These are phyloP conservation scores for Phthorimaea operculella DNA, from an alignment of 1,140 invertebrate species.

Conservation along the genomic window DNA sequence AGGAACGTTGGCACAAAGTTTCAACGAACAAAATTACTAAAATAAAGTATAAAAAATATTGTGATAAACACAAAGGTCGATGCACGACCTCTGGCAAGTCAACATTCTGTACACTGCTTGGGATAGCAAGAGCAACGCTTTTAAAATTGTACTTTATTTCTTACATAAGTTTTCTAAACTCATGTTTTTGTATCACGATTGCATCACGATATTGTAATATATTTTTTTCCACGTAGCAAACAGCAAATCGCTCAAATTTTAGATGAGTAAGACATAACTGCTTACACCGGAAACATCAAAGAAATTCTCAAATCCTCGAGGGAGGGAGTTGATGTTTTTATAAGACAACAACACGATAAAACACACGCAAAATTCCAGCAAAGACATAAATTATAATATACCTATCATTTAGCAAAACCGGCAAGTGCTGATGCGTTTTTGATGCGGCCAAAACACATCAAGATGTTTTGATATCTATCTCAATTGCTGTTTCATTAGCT, in stretches of 20 bases:
- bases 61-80: not conserved
- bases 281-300: too few relatives aligned
- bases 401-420: not conserved
- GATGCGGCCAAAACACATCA: not conserved
- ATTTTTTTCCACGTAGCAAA: too few relatives aligned
- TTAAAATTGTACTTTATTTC: not conserved
- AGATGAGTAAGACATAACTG: too few relatives aligned
- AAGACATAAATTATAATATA: not conserved
- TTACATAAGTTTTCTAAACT: too few relatives aligned
- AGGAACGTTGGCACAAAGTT: too few relatives aligned
- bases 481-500: not conserved
- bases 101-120: not conserved
- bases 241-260: too few relatives aligned
- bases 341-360: too few relatives aligned
- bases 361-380: too few relatives aligned
- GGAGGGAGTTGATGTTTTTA: too few relatives aligned
- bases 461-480: not conserved
- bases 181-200: too few relatives aligned
- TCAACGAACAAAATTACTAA: not conserved
- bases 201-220: too few relatives aligned
- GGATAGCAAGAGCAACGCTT: not conserved
- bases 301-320: too few relatives aligned
- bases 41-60: not conserved
- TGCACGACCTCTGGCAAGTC: not conserved
- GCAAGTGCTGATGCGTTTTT: not conserved